Evolutionary conservation across 2,113 vertebrate species (phyloP).

Genomic region (Elgaria multicarinata): DNA sequence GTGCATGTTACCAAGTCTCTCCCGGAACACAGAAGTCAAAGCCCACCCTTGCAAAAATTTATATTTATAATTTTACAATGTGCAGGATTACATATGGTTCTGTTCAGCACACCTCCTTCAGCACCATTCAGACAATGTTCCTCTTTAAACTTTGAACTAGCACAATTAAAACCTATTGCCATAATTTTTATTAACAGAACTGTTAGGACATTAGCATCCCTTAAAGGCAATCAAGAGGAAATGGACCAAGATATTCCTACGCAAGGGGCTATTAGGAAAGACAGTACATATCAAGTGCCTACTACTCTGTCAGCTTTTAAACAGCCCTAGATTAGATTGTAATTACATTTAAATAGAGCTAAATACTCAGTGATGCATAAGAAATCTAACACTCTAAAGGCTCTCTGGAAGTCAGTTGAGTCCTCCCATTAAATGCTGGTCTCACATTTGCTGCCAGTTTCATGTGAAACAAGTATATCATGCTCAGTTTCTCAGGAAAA

Average conservation of each 20-base stretch:
- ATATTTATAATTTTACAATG: background rate
- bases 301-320: slow-evolving; percentile 35
- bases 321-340: slow-evolving; percentile 9
- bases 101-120: background rate
- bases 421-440: background rate
- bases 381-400: slow-evolving; percentile 31
- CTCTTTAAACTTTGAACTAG: background rate
- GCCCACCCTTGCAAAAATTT: background rate
- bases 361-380: background rate
- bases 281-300: background rate
- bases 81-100: background rate
- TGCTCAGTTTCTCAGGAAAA: background rate
- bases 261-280: slow-evolving; percentile 33
- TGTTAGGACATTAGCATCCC: background rate
- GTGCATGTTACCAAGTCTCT: background rate
- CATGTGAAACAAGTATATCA: background rate
- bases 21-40: background rate
- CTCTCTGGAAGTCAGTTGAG: background rate
- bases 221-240: slow-evolving; percentile 24
- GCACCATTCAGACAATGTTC: slow-evolving; percentile 26
- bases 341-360: slow-evolving; percentile 46
- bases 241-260: slow-evolving; percentile 8
- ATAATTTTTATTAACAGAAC: slow-evolving; percentile 29
- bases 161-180: slow-evolving; percentile 21
- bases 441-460: background rate